Percentiles rank a stretch among this genome's conserved stretches.
These are phyloP conservation scores for Syrista parreyssii DNA, from an alignment of 2,888 invertebrate genomes.

Conservation along the genomic window DNA sequence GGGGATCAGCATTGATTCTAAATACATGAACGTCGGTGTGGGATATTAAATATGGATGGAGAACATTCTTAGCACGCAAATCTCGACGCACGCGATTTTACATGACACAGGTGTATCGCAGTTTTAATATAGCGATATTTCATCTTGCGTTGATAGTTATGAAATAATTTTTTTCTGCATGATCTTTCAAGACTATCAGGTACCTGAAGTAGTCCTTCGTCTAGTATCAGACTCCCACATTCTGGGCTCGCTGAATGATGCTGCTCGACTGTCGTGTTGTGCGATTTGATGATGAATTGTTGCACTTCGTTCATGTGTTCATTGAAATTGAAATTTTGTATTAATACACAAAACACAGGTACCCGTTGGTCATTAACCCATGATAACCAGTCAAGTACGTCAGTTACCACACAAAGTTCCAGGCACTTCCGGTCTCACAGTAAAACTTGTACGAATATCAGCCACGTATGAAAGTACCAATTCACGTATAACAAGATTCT, in stretches of 20 bases:
- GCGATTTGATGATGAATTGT: conserved; percentile 48
- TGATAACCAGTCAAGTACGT: neutral
- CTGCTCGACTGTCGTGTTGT: conserved; percentile 40
- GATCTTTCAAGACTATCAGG: neutral
- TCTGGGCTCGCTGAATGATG: conserved; percentile 47
- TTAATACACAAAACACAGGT: too few species aligned
- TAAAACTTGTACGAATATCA: neutral
- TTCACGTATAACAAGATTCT: neutral
- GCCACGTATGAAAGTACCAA: neutral
- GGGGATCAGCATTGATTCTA: neutral
- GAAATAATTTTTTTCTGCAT: neutral
- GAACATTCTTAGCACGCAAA: neutral
- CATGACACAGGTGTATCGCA: neutral
- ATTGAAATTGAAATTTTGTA: neutral
- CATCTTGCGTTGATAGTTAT: neutral
- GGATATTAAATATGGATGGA: neutral
- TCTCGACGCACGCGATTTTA: neutral
- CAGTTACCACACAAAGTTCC: neutral
- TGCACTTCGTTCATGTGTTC: conserved; percentile 60
- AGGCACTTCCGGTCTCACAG: neutral
- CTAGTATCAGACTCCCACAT: conserved; percentile 60
- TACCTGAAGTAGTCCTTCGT: conserved; percentile 60
- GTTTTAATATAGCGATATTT: neutral
- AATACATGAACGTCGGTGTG: neutral
- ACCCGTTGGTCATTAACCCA: neutral